Evolutionary conservation across 2,888 invertebrate genomes (phyloP).

Genomic region (Ormyrus rosae): DNA sequence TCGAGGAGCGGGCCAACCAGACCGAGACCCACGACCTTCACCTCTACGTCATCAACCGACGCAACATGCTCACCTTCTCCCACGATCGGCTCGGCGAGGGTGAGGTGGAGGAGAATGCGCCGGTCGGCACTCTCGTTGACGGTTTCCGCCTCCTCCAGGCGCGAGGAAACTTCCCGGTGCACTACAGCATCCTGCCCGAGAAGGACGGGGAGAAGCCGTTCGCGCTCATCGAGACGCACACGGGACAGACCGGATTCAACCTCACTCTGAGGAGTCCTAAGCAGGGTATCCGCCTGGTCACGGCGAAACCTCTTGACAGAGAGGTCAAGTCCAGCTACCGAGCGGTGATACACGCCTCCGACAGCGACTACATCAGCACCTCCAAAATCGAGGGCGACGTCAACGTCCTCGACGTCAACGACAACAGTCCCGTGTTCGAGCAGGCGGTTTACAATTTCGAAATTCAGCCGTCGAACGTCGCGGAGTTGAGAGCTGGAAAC

Average conservation of each 20-base stretch:
- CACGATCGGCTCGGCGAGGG: constrained; percentile 81
- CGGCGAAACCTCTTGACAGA: constrained; percentile 86
- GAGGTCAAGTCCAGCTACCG: constrained; percentile 85
- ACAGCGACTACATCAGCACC: constrained; percentile 87
- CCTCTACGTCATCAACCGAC: constrained; percentile 88
- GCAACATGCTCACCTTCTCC: constrained; percentile 88
- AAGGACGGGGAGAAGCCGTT: constrained; percentile 80
- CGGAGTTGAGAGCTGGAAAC: constrained; percentile 46
- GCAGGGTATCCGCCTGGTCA: constrained; percentile 85
- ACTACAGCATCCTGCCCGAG: constrained; percentile 87
- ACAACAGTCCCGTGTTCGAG: constrained; percentile 92
- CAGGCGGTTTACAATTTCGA: constrained; percentile 87
- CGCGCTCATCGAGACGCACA: constrained; percentile 81
- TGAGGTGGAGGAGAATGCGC: constrained; percentile 86
- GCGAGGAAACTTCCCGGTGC: constrained; percentile 82
- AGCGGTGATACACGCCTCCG: constrained; percentile 87
- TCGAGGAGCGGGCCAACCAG: constrained; percentile 88
- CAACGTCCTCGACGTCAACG: constrained; percentile 90
- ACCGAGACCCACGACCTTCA: constrained; percentile 89
- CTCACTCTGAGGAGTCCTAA: constrained; percentile 68
- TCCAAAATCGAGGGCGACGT: constrained; percentile 86
- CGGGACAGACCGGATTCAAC: constrained; percentile 76
- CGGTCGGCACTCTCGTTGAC: constrained; percentile 83
- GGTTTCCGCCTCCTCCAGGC: constrained; percentile 86
- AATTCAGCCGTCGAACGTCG: constrained; percentile 73